These are phyloP conservation scores for Cichladusa arquata DNA, from an alignment of 2,113 vertebrate species.

Conservation along the genomic window DNA sequence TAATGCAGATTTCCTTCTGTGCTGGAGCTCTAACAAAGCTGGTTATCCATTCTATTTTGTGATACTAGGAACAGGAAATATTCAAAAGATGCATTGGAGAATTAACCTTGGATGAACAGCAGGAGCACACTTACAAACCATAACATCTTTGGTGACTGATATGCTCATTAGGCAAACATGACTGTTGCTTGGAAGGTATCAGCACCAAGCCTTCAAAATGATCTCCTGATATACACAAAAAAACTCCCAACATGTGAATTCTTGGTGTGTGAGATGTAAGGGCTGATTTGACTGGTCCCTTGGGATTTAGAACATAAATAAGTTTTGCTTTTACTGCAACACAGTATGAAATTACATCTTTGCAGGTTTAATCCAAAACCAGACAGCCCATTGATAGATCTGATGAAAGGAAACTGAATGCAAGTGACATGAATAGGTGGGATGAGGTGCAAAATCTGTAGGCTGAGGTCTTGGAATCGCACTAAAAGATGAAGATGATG, in stretches of 20 bases:
- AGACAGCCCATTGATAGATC: neutral
- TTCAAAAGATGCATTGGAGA: neutral
- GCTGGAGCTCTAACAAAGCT: neutral
- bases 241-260: neutral
- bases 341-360: conserved; percentile 13
- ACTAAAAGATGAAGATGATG: neutral
- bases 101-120: neutral
- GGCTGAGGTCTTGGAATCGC: neutral
- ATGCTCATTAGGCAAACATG: neutral
- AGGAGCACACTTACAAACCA: neutral
- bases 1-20: neutral
- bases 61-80: neutral
- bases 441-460: neutral
- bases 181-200: neutral
- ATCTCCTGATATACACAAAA: neutral
- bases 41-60: neutral
- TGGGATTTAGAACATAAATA: neutral
- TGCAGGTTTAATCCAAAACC: neutral
- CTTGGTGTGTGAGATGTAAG: neutral
- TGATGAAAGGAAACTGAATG: neutral
- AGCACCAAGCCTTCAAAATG: neutral
- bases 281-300: neutral
- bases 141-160: neutral
- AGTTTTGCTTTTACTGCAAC: neutral
- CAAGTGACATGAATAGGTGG: neutral